These are phyloP conservation scores for Nipponia nippon DNA, from an alignment of 2,113 vertebrate genomes.

Conservation along the genomic window DNA sequence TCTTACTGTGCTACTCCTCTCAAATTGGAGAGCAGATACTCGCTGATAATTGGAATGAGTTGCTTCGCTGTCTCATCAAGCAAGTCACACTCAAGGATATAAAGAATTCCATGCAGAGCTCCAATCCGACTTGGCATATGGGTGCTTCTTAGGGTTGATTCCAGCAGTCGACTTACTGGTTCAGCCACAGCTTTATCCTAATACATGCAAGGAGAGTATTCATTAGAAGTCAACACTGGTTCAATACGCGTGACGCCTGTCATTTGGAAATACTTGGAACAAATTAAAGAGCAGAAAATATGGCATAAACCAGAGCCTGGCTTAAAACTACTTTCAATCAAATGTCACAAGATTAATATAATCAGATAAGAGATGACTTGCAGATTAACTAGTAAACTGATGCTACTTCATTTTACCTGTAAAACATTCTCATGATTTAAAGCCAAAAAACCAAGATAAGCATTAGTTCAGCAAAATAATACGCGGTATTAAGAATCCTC, in stretches of 20 bases:
- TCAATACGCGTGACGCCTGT: background rate
- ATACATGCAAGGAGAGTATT: background rate
- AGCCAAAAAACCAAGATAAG: background rate
- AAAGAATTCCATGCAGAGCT: constrained; percentile 91
- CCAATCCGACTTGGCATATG: constrained; percentile 93
- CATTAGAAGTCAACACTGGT: background rate
- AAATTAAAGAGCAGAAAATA: background rate
- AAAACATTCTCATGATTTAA: background rate
- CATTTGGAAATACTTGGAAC: background rate
- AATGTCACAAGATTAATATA: background rate
- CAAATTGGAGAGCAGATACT: constrained; percentile 92
- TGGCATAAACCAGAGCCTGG: background rate
- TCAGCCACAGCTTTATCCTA: constrained; percentile 95
- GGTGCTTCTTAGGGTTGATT: constrained; percentile 89
- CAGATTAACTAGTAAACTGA: background rate
- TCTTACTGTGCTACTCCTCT: constrained; percentile 88
- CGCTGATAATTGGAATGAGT: constrained; percentile 88
- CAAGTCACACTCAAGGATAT: constrained; percentile 94
- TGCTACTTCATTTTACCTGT: background rate
- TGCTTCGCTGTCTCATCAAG: constrained; percentile 94
- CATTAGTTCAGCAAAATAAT: background rate
- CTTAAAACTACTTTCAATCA: background rate
- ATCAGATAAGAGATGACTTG: background rate
- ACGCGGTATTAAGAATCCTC: background rate
- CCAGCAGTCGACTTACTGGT: constrained; percentile 89